Base-by-base conservation (phyloP, 2,888 invertebrate genomes). In the Eupithecia vulgata region DNA sequence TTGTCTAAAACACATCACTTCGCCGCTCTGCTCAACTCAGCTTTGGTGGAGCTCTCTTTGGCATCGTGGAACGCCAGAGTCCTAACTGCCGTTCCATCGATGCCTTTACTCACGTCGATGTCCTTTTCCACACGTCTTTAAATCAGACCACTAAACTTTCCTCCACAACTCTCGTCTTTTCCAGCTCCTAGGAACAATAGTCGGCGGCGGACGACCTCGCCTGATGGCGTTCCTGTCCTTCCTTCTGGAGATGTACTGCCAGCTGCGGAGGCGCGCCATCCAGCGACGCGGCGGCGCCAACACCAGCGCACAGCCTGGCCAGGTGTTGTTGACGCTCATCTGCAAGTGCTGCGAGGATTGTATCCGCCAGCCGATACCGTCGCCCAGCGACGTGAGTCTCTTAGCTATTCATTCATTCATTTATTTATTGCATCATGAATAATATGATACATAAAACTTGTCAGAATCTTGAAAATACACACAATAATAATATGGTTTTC, bases 281-380 rank as follows among this genome's bases (percentile, higher is more conserved):
- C 96, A 92, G 89, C 95, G 89, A 69, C 92, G 91, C 93, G 95
- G 89, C 48, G 95, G 88, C 1, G 6, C 45, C 59, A 71, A 67
- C 78, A 95, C 91, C 84, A 92, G 85, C 85, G 91, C 85, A 89
- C 95, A 90, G 94, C 95, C 90, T 91, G 97, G 97, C 2, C 94
- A 97, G 82, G 96, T 97, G 80, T 94, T 98, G 83, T 95, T 98
- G 74, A 97, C 97, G 72, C 95, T 98, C 82, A 95, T 98, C 84
- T 97, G 97, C 88, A 98, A 98, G 91, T 98, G 98, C 91, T 98
- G 98, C 89, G 97, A 97, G 91, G 97, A 97, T 87, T 98, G 98
- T 91, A 96, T 98, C 80, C 96, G 96, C 80, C 96, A 97, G 80
- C 97, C 97, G 8, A 96, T 97, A 80, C 97, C 97, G 83, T 97